These are phyloP conservation scores for Microcaecilia unicolor DNA, from an alignment of 2,797 vertebrate genomes.

Conservation along the genomic window DNA sequence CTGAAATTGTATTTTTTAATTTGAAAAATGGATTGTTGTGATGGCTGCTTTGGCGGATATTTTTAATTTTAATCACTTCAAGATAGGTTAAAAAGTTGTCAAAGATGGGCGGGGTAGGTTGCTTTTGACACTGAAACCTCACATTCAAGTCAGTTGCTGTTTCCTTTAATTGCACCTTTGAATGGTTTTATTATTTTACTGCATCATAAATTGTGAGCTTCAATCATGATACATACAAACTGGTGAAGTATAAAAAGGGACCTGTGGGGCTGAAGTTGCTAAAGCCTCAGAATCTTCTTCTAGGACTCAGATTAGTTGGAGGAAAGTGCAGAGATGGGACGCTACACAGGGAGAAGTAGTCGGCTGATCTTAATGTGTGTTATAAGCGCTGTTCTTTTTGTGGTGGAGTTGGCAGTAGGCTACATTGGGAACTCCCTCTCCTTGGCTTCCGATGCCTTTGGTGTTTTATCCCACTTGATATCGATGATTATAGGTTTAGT, in stretches of 20 bases:
- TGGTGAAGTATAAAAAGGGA: constrained; percentile 19
- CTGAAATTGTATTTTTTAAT: too few species aligned
- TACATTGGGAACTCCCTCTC: constrained; percentile 53
- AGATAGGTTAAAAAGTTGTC: too few species aligned
- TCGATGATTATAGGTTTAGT: constrained; percentile 55
- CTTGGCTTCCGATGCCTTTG: constrained; percentile 54
- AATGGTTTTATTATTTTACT: constrained; percentile 59
- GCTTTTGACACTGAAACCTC: constrained; percentile 1
- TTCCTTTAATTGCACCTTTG: constrained; percentile 53
- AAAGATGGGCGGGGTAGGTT: neutral
- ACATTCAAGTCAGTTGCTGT: constrained; percentile 22
- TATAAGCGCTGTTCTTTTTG: constrained; percentile 35
- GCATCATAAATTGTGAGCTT: constrained; percentile 47
- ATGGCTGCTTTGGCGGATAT: too few species aligned
- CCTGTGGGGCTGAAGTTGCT: neutral
- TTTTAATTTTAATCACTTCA: too few species aligned
- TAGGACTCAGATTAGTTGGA: fast-evolving
- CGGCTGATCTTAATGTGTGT: constrained; percentile 46
- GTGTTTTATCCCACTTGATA: constrained; percentile 52
- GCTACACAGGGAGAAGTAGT: constrained; percentile 47
- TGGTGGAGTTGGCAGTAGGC: constrained; percentile 31
- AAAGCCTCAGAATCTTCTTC: neutral
- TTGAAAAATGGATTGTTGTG: too few species aligned
- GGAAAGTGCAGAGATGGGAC: constrained; percentile 40
- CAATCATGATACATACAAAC: constrained; percentile 15